These are phyloP conservation scores for Alosa alosa DNA, from an alignment of 2,113 vertebrate genomes.

Conservation along the genomic window DNA sequence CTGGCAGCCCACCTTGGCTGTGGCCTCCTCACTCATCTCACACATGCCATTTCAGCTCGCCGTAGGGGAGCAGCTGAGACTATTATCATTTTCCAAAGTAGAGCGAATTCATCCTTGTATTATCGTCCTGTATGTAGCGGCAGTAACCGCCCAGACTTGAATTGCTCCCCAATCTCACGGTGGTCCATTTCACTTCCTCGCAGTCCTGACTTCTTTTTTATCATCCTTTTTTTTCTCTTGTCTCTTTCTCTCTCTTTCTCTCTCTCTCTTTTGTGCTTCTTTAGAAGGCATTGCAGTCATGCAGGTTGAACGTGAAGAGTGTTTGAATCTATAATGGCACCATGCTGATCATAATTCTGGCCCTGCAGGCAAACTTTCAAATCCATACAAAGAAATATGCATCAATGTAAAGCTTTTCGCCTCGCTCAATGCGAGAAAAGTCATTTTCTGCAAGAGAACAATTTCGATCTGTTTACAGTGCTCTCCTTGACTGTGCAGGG, in stretches of 20 bases:
- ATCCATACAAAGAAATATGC: constrained; percentile 41
- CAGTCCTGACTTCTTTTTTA: neutral
- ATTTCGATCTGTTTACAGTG: constrained; percentile 53
- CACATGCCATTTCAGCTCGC: neutral
- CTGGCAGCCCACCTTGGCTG: neutral
- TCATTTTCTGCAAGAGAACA: constrained; percentile 54
- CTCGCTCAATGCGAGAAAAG: constrained; percentile 51
- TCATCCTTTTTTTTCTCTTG: neutral
- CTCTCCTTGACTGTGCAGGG: constrained; percentile 32
- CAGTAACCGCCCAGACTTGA: neutral
- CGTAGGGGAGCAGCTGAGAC: neutral
- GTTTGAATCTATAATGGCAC: constrained; percentile 35
- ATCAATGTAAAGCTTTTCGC: constrained; percentile 41
- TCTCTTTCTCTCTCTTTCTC: neutral
- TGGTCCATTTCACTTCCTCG: neutral
- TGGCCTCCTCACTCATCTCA: neutral
- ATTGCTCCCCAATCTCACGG: neutral
- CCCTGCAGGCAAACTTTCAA: constrained; percentile 43
- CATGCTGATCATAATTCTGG: constrained; percentile 31
- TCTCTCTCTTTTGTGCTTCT: neutral
- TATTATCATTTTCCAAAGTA: neutral
- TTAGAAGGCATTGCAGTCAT: neutral
- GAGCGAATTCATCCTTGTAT: neutral
- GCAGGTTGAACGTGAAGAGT: constrained; percentile 17
- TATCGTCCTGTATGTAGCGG: neutral